phyloP scores from a whole-genome alignment of 2,888 invertebrate genomes.

The Onthophagus sagittarius region DNA sequence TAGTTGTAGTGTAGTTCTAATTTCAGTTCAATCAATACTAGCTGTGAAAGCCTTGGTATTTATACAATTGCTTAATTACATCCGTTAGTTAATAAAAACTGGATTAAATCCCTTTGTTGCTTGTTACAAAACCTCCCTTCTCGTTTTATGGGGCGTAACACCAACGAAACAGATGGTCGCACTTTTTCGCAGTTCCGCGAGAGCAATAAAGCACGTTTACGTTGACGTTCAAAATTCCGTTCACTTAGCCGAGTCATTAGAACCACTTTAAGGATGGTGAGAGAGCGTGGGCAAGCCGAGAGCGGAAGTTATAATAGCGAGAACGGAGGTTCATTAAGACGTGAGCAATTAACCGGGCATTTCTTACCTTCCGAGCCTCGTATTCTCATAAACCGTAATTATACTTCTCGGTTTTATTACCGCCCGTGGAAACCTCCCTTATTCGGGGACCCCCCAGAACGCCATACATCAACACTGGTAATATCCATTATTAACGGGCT shows the following conservation, averaged over 20 bases:
- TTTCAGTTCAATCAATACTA: too few relatives aligned
- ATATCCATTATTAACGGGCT: constrained; percentile 10
- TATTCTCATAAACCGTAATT: constrained; percentile 12
- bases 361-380: constrained; percentile 8
- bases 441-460: not conserved
- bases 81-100: not conserved
- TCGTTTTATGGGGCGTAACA: not conserved
- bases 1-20: too few relatives aligned
- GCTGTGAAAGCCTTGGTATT: too few relatives aligned
- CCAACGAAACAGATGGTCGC: not conserved
- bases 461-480: constrained; percentile 10
- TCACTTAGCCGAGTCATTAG: not conserved
- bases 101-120: not conserved
- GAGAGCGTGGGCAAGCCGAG: not conserved
- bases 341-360: constrained; percentile 3
- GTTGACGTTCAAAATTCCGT: not conserved
- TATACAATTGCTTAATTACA: not conserved
- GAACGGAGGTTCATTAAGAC: constrained; percentile 4
- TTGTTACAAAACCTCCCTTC: not conserved
- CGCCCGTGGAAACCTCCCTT: not conserved
- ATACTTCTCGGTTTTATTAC: constrained; percentile 10
- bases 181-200: not conserved
- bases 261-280: not conserved
- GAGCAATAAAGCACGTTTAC: not conserved
- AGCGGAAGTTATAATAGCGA: constrained; percentile 8